A percentile compares a stretch with the other conserved stretches of the same genome.
These are phyloP conservation scores for Allochrocebus solatus DNA, from an alignment of 2,797 vertebrate species.

Conservation along the genomic window DNA sequence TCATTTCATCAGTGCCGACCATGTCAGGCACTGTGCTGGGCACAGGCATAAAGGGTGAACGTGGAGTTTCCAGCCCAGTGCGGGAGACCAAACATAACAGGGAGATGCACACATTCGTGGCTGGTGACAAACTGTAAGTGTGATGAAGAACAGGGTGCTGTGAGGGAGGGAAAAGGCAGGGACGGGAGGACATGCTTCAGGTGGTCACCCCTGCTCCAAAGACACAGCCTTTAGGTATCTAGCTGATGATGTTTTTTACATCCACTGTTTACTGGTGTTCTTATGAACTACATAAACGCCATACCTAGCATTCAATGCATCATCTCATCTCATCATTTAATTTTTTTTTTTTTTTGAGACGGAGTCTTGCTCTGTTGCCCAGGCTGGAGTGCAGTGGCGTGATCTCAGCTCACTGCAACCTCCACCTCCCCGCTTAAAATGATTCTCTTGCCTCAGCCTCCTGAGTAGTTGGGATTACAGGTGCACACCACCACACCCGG, in stretches of 20 bases:
- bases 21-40: not conserved
- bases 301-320: not conserved
- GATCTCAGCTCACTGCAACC: too few species aligned
- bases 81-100: not conserved
- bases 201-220: not conserved
- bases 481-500: too few species aligned
- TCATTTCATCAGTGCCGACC: not conserved
- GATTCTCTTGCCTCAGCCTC: too few species aligned
- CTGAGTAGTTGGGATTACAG: too few species aligned
- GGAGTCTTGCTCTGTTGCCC: too few species aligned
- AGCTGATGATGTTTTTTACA: not conserved
- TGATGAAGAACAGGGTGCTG: not conserved
- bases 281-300: not conserved
- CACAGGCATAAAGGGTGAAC: not conserved
- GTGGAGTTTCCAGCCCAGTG: not conserved
- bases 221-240: not conserved
- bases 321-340: not conserved
- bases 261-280: not conserved
- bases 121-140: fast-evolving
- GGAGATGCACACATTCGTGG: not conserved
- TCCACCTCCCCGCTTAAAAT: too few species aligned
- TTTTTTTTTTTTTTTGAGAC: too few species aligned
- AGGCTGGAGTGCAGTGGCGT: too few species aligned
- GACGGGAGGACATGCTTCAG: not conserved
- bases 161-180: too few species aligned